Base-by-base conservation (phyloP, 1,140 invertebrate genomes). In the Parasteatoda tepidariorum region DNA sequence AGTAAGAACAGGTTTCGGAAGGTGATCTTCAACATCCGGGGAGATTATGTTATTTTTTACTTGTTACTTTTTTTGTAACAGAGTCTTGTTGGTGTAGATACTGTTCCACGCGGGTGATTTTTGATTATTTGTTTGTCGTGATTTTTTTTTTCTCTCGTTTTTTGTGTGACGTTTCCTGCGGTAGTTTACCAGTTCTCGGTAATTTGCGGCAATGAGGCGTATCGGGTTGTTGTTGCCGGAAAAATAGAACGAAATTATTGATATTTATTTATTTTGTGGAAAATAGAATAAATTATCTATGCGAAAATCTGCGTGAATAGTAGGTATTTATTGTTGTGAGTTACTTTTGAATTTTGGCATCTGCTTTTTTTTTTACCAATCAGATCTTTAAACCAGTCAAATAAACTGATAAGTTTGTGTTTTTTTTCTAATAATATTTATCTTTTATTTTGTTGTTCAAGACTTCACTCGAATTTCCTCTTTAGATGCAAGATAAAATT, bases 21-120 rank as follows among this genome's bases (percentile, higher is more conserved):
- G 66, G 66, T 68, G 66, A 68, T 68, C 66, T 15, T 41, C 38
- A 68, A 18, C 66, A 68, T 68, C 66, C 66, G 66, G 66, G 33
- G 31, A 30, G n/a, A 41, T 64, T 34, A 0, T 64, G 30, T 64
- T 64, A 41, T 41, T 68, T 22, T 9, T 68, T 68, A 22, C 15
- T 24, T 68, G 24, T 68, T 68, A 22, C 38, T 41, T 41, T 68
- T 31, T n/a, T 26, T 24, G 1, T 26, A 24, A 24, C 24, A 24
- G 3, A 38, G 4, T 68, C 6, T 67, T n/a, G 18, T 48, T 9
- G 9, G 18, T 48, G 38, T 48, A 38, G 22, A 38, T 34, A 68
- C 41, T 68, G 66, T 68, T 48, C 34, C 22, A 24, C n/a, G 13
- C 31, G 2, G 22, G 34, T 68, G 24, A 68, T 68, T 68, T 41